Evolutionary conservation across 1,140 invertebrate species (phyloP).

Genomic region (Scaptomyza pallida): DNA sequence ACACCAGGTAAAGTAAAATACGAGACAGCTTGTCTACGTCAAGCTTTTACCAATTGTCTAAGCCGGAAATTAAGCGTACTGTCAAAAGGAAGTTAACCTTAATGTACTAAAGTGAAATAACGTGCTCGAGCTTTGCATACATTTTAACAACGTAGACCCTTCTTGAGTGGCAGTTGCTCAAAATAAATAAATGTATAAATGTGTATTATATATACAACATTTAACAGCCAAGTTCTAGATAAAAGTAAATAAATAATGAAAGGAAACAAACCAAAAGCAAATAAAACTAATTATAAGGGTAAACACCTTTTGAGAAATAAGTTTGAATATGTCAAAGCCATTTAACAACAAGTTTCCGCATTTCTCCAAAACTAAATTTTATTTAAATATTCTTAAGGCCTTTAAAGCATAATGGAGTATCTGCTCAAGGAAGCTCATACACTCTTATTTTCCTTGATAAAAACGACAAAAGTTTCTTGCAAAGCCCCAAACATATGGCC

Average conservation of each 20-base stretch:
- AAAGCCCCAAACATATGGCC: slow-evolving; percentile 64
- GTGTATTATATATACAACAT: background rate
- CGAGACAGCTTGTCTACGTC: slow-evolving; percentile 31
- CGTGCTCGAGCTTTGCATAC: slow-evolving; percentile 32
- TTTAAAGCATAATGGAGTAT: background rate
- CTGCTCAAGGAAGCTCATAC: background rate
- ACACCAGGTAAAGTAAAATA: slow-evolving; percentile 4
- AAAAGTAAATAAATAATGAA: background rate
- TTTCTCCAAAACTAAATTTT: background rate
- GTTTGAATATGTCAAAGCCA: background rate
- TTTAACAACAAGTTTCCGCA: too few relatives aligned
- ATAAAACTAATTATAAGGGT: background rate
- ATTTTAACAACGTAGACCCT: background rate
- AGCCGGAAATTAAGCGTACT: slow-evolving; percentile 72
- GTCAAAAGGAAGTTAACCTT: slow-evolving; percentile 65
- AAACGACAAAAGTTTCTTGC: slow-evolving; percentile 51
- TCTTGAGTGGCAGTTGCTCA: background rate
- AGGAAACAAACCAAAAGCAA: background rate
- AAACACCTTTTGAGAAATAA: background rate
- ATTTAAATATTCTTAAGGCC: background rate
- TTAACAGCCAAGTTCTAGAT: too few relatives aligned
- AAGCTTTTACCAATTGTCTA: slow-evolving; percentile 37
- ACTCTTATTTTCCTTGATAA: slow-evolving; percentile 37
- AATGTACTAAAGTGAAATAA: slow-evolving; percentile 74
- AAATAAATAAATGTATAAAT: too few relatives aligned